Base-by-base conservation (phyloP, 2,797 vertebrate species). In the Petrocephalus sullivani region DNA sequence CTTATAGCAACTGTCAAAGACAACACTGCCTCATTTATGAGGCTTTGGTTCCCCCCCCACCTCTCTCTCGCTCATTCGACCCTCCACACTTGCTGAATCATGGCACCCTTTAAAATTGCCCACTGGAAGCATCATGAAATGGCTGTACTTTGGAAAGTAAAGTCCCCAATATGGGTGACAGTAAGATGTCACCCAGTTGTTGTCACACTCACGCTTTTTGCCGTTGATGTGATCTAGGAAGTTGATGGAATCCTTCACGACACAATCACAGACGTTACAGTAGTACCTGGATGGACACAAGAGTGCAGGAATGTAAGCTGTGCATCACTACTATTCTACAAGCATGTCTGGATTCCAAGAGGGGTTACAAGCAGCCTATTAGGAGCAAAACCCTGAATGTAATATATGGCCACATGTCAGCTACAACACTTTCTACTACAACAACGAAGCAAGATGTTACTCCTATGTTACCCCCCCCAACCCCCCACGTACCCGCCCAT, bases 161-260 rank as follows among this genome's bases (percentile, higher is more conserved):
- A 75, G 7, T 41, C 4, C 58, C 28, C 33, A 33, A 37, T 6
- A 75, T 46, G 12, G 12, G 19, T 12, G 10, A 5, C 46, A 53
- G 19, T 10, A 21, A 23, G 3, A 28, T 12, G 81, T n/a, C n/a
- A n/a, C n/a, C n/a, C n/a, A n/a, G n/a, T n/a, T n/a, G n/a, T n/a
- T n/a, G 19, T 19, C 37, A 89, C 85, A 96, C 97, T 98, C 95
- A 99, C 98, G 98, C 96, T 99, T 99, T 92, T 99, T 99, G 89
- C 98, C 98, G 78, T 99, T 99, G 95, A 99, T 99, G 94, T 99
- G 98, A 95, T 99, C 98, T 94, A 99, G 89, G 91, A 99, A 99
- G 93, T 99, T 99, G 91, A 99, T 99, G 89, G 98, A 99, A 91
- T 99, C 98, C 91, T 99, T 99, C 88, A 99, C 98, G 51, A 99